A percentile compares a stretch with the other conserved stretches of the same genome.
Conservation (phyloP, 2,797 vertebrate genomes). For the Enteromius viviparus region DNA sequence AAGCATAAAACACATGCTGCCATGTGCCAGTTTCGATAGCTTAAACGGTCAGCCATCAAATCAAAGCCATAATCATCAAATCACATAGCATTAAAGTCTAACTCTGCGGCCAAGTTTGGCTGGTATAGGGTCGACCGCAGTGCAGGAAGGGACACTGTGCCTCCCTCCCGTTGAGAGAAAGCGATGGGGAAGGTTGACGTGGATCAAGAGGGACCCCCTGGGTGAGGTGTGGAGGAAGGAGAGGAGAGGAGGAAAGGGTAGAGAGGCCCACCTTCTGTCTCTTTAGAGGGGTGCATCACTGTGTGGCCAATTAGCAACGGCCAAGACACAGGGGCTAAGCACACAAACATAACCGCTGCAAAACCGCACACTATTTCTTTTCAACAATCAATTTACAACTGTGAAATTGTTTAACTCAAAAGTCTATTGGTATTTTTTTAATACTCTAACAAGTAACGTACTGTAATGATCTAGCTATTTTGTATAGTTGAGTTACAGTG, state of each 20-base stretch:
- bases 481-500: neutral
- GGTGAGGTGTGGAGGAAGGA: slow-evolving; percentile 45
- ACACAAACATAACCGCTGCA: slow-evolving; percentile 60
- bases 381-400: neutral
- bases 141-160: slow-evolving; percentile 38
- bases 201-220: slow-evolving; percentile 58
- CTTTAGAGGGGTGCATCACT: slow-evolving; percentile 64
- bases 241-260: slow-evolving; percentile 52
- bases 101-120: neutral
- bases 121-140: neutral
- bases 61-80: slow-evolving; percentile 14
- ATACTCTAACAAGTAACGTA: neutral
- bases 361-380: slow-evolving; percentile 7
- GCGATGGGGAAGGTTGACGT: slow-evolving; percentile 45
- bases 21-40: slow-evolving; percentile 4
- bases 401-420: neutral
- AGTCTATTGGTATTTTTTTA: neutral
- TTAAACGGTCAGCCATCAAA: neutral
- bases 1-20: slow-evolving; percentile 20
- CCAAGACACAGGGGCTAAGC: slow-evolving; percentile 66
- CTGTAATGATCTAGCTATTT: neutral
- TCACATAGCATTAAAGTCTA: neutral
- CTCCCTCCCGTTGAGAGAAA: slow-evolving; percentile 43
- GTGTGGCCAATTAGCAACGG: slow-evolving; percentile 73
- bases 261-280: slow-evolving; percentile 62